A percentile compares a stretch with the other conserved stretches of the same genome.
Evolutionary conservation across 2,888 invertebrate genomes (phyloP).

Genomic region (Epiblema foenella): DNA sequence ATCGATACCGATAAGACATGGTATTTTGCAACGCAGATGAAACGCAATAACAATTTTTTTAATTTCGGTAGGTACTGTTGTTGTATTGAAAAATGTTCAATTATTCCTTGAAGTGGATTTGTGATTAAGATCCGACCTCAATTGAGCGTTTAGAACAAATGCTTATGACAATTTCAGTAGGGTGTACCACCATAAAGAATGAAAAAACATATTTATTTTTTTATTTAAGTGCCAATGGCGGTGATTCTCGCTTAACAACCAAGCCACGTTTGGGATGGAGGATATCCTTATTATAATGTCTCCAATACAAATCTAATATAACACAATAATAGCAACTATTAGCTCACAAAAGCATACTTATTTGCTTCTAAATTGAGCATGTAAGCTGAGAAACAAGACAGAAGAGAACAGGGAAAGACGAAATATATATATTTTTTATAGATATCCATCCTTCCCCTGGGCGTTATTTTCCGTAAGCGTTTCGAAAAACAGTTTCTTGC

Average conservation of each 20-base stretch:
- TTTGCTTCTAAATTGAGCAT: not conserved
- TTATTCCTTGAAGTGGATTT: too few relatives aligned
- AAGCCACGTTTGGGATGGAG: slow-evolving; percentile 14
- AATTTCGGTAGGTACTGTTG: too few relatives aligned
- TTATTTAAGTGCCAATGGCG: not conserved
- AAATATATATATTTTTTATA: too few relatives aligned
- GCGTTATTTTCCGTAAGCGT: too few relatives aligned
- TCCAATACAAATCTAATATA: slow-evolving; percentile 9
- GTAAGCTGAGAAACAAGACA: not conserved
- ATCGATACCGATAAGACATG: slow-evolving; percentile 2
- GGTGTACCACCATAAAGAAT: too few relatives aligned
- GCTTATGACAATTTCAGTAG: not conserved
- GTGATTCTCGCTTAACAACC: slow-evolving; percentile 20
- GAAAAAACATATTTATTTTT: too few relatives aligned
- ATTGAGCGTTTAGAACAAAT: too few relatives aligned
- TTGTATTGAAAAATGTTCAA: too few relatives aligned
- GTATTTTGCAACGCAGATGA: slow-evolving; percentile 9
- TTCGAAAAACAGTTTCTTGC: too few relatives aligned
- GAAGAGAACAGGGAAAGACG: too few relatives aligned
- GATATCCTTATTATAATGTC: slow-evolving; percentile 28
- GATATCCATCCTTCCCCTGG: too few relatives aligned
- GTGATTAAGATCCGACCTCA: too few relatives aligned
- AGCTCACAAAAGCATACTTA: not conserved
- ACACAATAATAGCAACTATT: slow-evolving; percentile 6
- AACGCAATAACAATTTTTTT: not conserved